Evolutionary conservation across 1,140 invertebrate genomes (phyloP).

Genomic region (Lepeophtheirus salmonis): DNA sequence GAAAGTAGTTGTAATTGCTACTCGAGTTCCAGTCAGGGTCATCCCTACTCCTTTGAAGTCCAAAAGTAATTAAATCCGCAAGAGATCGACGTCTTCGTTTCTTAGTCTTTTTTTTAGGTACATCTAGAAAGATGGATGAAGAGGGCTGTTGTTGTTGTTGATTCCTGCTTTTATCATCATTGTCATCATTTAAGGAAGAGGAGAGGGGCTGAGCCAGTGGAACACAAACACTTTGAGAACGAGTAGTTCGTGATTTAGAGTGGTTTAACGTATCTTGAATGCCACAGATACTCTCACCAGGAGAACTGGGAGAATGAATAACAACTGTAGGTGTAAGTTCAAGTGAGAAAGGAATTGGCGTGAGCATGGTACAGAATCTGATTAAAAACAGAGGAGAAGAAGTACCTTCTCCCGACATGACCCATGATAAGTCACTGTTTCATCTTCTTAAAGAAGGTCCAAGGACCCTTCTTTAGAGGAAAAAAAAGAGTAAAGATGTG

Average conservation of each 20-base stretch:
- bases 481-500: background rate
- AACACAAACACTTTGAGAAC: background rate
- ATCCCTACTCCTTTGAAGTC: background rate
- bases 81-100: background rate
- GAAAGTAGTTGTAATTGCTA: background rate
- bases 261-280: background rate
- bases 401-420: background rate
- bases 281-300: background rate
- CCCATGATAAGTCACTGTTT: background rate
- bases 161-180: no score
- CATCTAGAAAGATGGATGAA: background rate
- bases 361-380: background rate
- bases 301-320: background rate
- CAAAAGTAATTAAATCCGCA: background rate
- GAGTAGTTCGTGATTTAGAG: background rate
- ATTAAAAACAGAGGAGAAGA: background rate
- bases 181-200: background rate
- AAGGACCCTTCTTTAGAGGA: background rate
- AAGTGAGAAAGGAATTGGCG: background rate
- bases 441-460: no score
- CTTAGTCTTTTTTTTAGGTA: background rate
- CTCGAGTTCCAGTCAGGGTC: background rate
- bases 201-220: no score
- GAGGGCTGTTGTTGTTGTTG: background rate
- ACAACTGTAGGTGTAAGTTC: background rate